These are phyloP conservation scores for Agrotis ipsilon DNA, from an alignment of 2,888 invertebrate genomes.

Conservation along the genomic window DNA sequence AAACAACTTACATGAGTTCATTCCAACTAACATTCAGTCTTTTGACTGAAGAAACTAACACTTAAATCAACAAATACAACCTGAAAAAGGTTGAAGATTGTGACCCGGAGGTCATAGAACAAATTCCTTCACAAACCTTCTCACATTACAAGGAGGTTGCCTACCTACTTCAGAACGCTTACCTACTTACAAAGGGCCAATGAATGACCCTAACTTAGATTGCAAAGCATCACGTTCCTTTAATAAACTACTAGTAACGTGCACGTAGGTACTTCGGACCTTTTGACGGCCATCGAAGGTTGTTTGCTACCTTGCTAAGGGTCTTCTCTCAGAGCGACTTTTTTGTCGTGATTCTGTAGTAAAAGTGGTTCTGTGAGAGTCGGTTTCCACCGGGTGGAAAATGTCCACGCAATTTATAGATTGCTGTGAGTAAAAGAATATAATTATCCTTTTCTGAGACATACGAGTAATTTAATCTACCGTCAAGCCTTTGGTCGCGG, in stretches of 20 bases:
- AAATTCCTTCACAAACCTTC: slow-evolving; percentile 4
- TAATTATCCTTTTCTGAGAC: too few species aligned
- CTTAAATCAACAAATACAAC: background rate
- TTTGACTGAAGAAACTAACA: background rate
- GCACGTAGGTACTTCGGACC: slow-evolving; percentile 34
- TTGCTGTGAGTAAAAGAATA: too few species aligned
- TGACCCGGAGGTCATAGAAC: background rate
- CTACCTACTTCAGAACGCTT: background rate
- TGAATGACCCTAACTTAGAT: slow-evolving; percentile 45
- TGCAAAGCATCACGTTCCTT: slow-evolving; percentile 49
- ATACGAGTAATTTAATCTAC: too few species aligned
- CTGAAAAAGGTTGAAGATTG: background rate
- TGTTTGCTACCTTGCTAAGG: slow-evolving; percentile 1
- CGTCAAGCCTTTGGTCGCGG: too few species aligned
- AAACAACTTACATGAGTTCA: too few species aligned
- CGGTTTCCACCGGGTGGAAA: too few species aligned
- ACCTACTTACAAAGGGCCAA: slow-evolving; percentile 35
- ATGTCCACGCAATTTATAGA: too few species aligned
- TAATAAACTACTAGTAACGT: slow-evolving; percentile 39
- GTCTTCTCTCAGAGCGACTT: background rate
- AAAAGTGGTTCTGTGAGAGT: too few species aligned
- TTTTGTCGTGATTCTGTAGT: background rate
- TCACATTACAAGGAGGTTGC: slow-evolving; percentile 10
- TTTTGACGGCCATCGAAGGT: slow-evolving; percentile 12
- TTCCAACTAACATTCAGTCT: too few species aligned